Percentiles rank a stretch among this genome's conserved stretches.
These are phyloP conservation scores for Tryphoninae sp. DNA, from an alignment of 2,888 invertebrate genomes.

Conservation along the genomic window DNA sequence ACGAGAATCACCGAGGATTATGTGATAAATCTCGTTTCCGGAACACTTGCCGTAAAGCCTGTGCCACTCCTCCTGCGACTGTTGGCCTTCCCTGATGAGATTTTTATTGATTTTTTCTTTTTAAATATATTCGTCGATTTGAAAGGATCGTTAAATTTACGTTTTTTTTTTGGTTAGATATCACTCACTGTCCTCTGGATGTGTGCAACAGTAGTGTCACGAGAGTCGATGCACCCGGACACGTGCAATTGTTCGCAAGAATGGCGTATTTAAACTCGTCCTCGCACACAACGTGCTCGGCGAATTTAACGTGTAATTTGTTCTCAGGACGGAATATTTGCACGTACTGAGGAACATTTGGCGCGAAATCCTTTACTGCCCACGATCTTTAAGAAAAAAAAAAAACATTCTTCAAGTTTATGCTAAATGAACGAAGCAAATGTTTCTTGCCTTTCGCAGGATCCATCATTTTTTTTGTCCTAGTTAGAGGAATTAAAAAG, in stretches of 20 bases:
- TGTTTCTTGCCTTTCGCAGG: neutral
- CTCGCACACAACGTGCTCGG: slow-evolving; percentile 99
- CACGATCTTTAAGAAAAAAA: slow-evolving; percentile 87
- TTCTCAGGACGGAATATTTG: slow-evolving; percentile 99
- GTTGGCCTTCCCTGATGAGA: slow-evolving; percentile 91
- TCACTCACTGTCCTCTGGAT: slow-evolving; percentile 97
- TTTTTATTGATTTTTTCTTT: neutral
- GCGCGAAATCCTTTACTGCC: slow-evolving; percentile 99
- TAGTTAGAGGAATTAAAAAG: neutral
- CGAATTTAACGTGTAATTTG: slow-evolving; percentile 99
- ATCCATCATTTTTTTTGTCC: too few species aligned
- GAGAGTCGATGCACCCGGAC: slow-evolving; percentile 97
- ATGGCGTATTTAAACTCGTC: slow-evolving; percentile 99
- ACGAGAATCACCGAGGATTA: slow-evolving; percentile 95
- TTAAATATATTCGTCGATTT: neutral
- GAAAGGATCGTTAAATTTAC: neutral
- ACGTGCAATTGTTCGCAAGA: slow-evolving; percentile 98
- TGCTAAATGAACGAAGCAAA: slow-evolving; percentile 16
- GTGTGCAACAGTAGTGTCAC: slow-evolving; percentile 98
- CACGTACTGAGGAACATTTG: slow-evolving; percentile 97
- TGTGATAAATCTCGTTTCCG: slow-evolving; percentile 99
- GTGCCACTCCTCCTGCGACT: slow-evolving; percentile 99
- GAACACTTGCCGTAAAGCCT: slow-evolving; percentile 98
- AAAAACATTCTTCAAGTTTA: slow-evolving; percentile 9
- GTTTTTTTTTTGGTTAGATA: neutral